Percentiles rank a stretch among this genome's conserved stretches.
phyloP scores from a whole-genome alignment of 2,888 invertebrate genomes.

The Emmelina monodactyla region DNA sequence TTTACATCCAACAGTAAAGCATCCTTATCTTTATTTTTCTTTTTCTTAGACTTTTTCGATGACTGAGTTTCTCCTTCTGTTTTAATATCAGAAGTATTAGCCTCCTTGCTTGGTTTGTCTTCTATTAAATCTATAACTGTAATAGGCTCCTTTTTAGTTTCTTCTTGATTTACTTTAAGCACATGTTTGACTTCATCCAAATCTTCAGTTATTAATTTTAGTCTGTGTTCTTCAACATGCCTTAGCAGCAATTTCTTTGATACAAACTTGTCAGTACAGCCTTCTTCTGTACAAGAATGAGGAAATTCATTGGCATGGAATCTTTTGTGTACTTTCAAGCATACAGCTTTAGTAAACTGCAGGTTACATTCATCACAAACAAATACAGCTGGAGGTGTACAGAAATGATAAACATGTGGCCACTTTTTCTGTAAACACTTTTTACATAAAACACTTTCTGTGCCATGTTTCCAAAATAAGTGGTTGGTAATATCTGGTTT shows the following conservation, averaged over 20 bases:
- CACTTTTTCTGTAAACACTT: slow-evolving; percentile 88
- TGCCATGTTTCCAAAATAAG: slow-evolving; percentile 92
- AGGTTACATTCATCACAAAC: slow-evolving; percentile 82
- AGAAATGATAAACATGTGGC: slow-evolving; percentile 92
- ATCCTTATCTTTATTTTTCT: slow-evolving; percentile 55
- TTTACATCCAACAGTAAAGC: slow-evolving; percentile 61
- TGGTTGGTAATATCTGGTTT: slow-evolving; percentile 90
- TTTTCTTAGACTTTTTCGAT: slow-evolving; percentile 54
- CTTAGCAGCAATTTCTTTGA: slow-evolving; percentile 80
- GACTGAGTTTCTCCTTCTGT: slow-evolving; percentile 32
- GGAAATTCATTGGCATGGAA: slow-evolving; percentile 77
- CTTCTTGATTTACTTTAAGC: slow-evolving; percentile 26
- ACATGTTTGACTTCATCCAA: slow-evolving; percentile 30
- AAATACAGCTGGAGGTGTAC: slow-evolving; percentile 80
- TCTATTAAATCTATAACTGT: slow-evolving; percentile 46
- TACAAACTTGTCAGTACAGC: slow-evolving; percentile 80
- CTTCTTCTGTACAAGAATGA: slow-evolving; percentile 74
- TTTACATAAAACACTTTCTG: slow-evolving; percentile 85
- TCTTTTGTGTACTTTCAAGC: slow-evolving; percentile 84
- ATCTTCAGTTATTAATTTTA: slow-evolving; percentile 34
- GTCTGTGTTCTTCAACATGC: slow-evolving; percentile 71
- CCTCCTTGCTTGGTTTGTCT: slow-evolving; percentile 38
- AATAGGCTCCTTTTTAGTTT: slow-evolving; percentile 34
- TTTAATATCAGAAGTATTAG: slow-evolving; percentile 36
- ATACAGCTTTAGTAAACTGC: slow-evolving; percentile 78